phyloP scores from a whole-genome alignment of 2,113 vertebrate genomes.

The Anarrhichthys ocellatus region DNA sequence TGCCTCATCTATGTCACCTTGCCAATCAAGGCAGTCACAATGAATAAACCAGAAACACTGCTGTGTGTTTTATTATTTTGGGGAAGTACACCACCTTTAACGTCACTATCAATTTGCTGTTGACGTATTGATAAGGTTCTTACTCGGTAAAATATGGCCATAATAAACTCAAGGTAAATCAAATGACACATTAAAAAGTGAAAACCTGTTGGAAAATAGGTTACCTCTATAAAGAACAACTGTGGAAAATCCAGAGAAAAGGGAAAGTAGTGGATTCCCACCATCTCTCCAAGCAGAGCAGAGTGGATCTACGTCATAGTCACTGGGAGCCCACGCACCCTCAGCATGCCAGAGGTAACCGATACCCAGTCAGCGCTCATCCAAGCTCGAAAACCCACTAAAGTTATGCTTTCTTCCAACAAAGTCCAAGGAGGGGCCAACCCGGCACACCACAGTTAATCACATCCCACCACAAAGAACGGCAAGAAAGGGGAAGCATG shows the following conservation, averaged over 20 bases:
- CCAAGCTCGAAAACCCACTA: slow-evolving; percentile 71
- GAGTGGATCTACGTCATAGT: slow-evolving; percentile 69
- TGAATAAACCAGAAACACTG: slow-evolving; percentile 33
- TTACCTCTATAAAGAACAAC: slow-evolving; percentile 55
- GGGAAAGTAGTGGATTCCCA: slow-evolving; percentile 58
- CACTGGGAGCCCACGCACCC: slow-evolving; percentile 68
- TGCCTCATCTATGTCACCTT: slow-evolving; percentile 58
- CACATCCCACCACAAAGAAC: slow-evolving; percentile 59
- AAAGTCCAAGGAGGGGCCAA: slow-evolving; percentile 60
- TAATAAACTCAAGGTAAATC: slow-evolving; percentile 63
- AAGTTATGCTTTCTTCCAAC: slow-evolving; percentile 55
- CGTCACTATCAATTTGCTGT: slow-evolving; percentile 50
- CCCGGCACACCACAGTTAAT: slow-evolving; percentile 68
- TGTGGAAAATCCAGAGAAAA: slow-evolving; percentile 56
- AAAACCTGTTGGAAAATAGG: slow-evolving; percentile 62
- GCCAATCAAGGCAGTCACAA: slow-evolving; percentile 60
- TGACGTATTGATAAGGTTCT: slow-evolving; percentile 38
- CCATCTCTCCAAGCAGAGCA: slow-evolving; percentile 57
- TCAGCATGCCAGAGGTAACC: slow-evolving; percentile 73
- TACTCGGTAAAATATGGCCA: slow-evolving; percentile 36
- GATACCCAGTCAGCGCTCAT: slow-evolving; percentile 68
- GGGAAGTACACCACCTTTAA: slow-evolving; percentile 15
- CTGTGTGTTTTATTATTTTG: slow-evolving; percentile 26
- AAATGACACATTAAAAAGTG: slow-evolving; percentile 52
- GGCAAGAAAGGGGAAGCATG: slow-evolving; percentile 36